These are phyloP conservation scores for Triplophysa bombifrons DNA, from an alignment of 2,797 vertebrate genomes.

Conservation along the genomic window DNA sequence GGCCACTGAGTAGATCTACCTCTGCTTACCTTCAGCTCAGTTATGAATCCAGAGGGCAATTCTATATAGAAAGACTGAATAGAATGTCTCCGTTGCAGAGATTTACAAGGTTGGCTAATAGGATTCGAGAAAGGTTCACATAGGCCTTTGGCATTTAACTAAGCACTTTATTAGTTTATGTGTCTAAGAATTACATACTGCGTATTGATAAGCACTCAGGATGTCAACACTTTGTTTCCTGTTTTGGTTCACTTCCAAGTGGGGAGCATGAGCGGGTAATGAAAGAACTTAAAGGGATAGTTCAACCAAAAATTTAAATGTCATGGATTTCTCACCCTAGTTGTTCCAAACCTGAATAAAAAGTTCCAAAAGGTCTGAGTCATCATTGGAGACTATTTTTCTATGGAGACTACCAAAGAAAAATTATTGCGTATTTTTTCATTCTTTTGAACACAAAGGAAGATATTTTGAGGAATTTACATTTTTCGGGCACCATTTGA, in stretches of 20 bases:
- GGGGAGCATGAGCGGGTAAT: background rate
- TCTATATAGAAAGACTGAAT: background rate
- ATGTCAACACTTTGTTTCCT: background rate
- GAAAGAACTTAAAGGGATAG: background rate
- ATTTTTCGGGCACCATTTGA: too few species aligned
- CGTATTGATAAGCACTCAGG: background rate
- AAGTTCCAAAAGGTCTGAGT: too few species aligned
- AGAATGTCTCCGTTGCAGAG: slow-evolving; percentile 51
- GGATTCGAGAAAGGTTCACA: slow-evolving; percentile 50
- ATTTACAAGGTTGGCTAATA: slow-evolving; percentile 47
- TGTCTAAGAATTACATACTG: slow-evolving; percentile 23
- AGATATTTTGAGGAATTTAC: too few species aligned
- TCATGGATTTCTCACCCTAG: too few species aligned
- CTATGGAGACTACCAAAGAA: too few species aligned
- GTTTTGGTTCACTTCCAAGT: background rate
- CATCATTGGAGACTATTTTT: too few species aligned
- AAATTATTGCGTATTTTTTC: too few species aligned
- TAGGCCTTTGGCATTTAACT: slow-evolving; percentile 49
- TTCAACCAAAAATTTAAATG: too few species aligned
- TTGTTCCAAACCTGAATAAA: too few species aligned
- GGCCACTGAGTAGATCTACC: background rate
- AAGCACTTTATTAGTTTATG: slow-evolving; percentile 48
- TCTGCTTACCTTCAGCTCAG: slow-evolving; percentile 5
- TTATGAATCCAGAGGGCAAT: background rate
- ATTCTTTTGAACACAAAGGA: too few species aligned